Percentiles rank a stretch among this genome's conserved stretches.
Evolutionary conservation across 2,113 vertebrate genomes (phyloP).

Genomic region (Campylomormyrus numenius): DNA sequence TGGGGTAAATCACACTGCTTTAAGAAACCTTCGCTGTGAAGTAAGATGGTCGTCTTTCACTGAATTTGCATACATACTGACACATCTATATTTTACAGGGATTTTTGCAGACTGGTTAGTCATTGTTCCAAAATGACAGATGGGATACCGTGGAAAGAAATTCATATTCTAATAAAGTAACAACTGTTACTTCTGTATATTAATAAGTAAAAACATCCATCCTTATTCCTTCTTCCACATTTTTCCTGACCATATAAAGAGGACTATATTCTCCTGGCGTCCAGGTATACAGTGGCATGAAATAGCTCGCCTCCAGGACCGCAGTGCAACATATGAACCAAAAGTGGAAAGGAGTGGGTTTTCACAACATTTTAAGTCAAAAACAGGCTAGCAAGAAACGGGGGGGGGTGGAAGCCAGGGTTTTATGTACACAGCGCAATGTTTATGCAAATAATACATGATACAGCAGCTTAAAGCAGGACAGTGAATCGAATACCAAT

Average conservation of each 20-base stretch:
- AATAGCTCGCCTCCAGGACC: neutral
- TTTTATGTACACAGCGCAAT: neutral
- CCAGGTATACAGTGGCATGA: neutral
- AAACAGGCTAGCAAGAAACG: neutral
- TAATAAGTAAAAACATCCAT: neutral
- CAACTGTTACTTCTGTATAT: neutral
- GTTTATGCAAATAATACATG: neutral
- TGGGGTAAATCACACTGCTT: neutral
- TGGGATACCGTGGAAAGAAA: neutral
- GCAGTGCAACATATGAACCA: neutral
- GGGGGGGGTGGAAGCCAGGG: neutral
- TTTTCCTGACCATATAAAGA: neutral
- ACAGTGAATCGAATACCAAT: neutral
- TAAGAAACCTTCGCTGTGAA: neutral
- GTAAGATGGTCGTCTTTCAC: neutral
- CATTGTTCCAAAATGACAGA: conserved; percentile 16
- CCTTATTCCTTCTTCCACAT: neutral
- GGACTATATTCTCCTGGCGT: neutral
- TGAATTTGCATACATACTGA: conserved; percentile 9
- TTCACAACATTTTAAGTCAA: neutral
- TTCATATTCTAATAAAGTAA: neutral
- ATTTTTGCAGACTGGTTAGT: conserved; percentile 1
- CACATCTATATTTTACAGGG: conserved; percentile 1
- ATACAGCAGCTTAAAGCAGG: neutral
- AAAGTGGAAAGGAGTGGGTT: neutral